Evolutionary conservation across 2,797 vertebrate species (phyloP), one percentile per base, ranked within the genome.

Genomic region (Pseudochirops cupreus): DNA sequence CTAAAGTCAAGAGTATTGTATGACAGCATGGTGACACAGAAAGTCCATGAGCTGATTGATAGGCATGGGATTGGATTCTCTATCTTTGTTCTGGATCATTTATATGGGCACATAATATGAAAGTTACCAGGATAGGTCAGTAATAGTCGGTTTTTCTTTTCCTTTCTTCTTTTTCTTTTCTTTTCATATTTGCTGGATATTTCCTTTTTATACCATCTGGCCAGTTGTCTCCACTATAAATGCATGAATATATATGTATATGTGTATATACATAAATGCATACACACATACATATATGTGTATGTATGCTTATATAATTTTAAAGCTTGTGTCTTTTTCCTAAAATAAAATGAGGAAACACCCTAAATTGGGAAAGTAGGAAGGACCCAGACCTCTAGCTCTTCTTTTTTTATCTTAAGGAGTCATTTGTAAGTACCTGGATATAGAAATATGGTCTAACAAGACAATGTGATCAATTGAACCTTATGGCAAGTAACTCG

Each of bases 401-500:
- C 90, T 95, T 95, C 54, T 56, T 92, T 14, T 90, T 59, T 28
- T 18, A 67, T 57, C 31, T 12, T 50, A 1, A n/a, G 26, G 55
- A 31, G n/a, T 16, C 82, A 57, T 5, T 33, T 58, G 59, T 1
- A 10, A 90, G 82, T 28, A 59, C 74, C 26, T 0, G 0, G 13
- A 0, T 1, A 58, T n/a, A 0, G n/a, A 59, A 59, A 4, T 54
- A 33, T 90, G 39, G 0, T 6, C 2, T 52, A 52, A 6, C 53
- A 52, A 10, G 58, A 50, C 33, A 50, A 87, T 67, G 59, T 12
- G 53, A 58, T 26, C 87, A 91, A 89, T 67, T 56, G 56, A 94
- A 56, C 90, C 74, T 3, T 39, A 56, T 29, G 91, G 33, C 90
- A 39, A 62, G 94, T 11, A 46, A 9, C 57, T 67, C 56, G 31